Evolutionary conservation across 2,113 vertebrate genomes (phyloP).

Genomic region (Sinocyclocheilus rhinocerous): DNA sequence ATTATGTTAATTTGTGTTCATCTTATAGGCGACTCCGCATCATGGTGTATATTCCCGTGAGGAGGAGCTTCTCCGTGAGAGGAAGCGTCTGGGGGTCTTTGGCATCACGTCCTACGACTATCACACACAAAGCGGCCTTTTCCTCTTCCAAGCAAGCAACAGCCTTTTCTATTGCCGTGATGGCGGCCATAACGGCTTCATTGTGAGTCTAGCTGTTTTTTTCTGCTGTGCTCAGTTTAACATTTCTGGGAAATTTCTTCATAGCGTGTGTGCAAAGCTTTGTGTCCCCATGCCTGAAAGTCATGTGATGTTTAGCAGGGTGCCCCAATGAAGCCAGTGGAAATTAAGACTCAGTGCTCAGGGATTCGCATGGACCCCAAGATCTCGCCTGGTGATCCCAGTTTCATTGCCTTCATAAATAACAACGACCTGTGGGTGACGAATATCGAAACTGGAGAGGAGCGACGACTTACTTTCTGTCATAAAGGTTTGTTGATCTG

Average conservation of each 20-base stretch:
- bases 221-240: not conserved
- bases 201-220: constrained; percentile 78
- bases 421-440: constrained; percentile 94
- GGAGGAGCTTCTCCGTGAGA: constrained; percentile 91
- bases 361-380: constrained; percentile 98
- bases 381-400: constrained; percentile 88
- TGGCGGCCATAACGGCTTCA: constrained; percentile 92
- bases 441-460: constrained; percentile 88
- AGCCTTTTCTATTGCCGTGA: constrained; percentile 97
- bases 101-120: constrained; percentile 98
- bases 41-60: constrained; percentile 94
- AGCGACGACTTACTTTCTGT: constrained; percentile 87
- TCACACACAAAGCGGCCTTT: constrained; percentile 90
- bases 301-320: constrained; percentile 78
- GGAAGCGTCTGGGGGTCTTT: constrained; percentile 92
- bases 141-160: constrained; percentile 98
- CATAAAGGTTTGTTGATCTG: constrained; percentile 83
- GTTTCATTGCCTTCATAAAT: constrained; percentile 94
- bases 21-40: constrained; percentile 87
- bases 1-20: not conserved
- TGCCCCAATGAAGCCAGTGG: constrained; percentile 91
- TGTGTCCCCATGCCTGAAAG: constrained; percentile 26
- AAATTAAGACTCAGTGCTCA: constrained; percentile 92
- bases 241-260: not conserved
- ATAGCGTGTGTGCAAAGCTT: not conserved